Evolutionary conservation across 2,113 vertebrate species (phyloP), one percentile per base, ranked within the genome.

Genomic region (Felis catus): DNA sequence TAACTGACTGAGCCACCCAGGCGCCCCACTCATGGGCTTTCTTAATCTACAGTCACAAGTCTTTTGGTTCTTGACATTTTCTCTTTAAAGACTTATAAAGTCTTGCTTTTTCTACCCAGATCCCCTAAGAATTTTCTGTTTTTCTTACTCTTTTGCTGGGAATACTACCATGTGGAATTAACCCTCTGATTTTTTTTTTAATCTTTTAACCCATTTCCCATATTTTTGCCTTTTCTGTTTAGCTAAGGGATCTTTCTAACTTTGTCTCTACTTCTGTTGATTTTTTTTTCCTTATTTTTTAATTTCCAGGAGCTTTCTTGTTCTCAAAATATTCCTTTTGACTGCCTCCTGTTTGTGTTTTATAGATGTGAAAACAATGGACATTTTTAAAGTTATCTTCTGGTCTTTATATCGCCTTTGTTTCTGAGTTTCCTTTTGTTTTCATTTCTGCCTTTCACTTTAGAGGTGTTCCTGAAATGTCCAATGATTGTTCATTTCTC

Each of bases 161-260:
- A 89, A 92, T 93, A 86, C 13, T 87, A 76, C 61, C n/a, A 61
- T 41, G 68, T 53, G 76, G 76, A 92, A 92, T 63, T 94, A 94
- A 33, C 71, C 39, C n/a, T 91, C 91, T 88, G 31, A 25, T 39
- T 91, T 31, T 48, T 48, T 82, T 78, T 76, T 76, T 3, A 76
- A 58, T 8, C 23, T 74, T 94, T 92, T 73, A 88, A 88, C 11
- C 94, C 39, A 83, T 83, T 94, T 91, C 39, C 41, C 12, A 4
- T 39, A 41, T 31, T 31, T 97, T 41, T 73, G n/a, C n/a, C 33
- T 80, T 79, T 95, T 80, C 33, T 96, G 58, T 87, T 87, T 61
- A 23, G 76, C 25, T 70, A 66, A 90, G 18, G 29, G 7, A 45
- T 39, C 23, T 92, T 81, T 94, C 70, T 7, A 82, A 87, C 41